phyloP scores from a whole-genome alignment of 2,113 vertebrate species.

The Vidua macroura region DNA sequence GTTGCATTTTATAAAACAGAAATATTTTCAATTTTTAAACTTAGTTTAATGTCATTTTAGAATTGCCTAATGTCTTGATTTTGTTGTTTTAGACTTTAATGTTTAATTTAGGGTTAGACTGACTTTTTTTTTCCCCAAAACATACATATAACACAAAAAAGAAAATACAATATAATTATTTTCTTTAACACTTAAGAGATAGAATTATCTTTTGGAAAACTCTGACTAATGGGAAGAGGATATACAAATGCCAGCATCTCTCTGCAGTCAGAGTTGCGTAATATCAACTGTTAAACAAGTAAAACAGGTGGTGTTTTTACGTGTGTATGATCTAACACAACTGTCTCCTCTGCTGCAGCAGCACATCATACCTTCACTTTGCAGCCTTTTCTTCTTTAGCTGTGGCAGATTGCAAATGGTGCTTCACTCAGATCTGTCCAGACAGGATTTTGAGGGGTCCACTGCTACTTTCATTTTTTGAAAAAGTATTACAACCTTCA shows the following conservation, averaged over 20 bases:
- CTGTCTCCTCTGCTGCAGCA: not conserved
- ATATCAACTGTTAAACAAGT: not conserved
- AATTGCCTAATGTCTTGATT: not conserved
- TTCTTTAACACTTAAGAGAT: not conserved
- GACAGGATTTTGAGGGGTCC: not conserved
- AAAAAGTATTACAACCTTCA: not conserved
- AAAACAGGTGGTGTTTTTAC: not conserved
- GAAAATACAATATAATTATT: not conserved
- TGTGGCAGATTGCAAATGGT: not conserved
- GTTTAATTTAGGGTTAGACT: not conserved
- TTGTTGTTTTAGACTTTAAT: not conserved
- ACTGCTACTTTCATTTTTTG: not conserved
- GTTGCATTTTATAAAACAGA: not conserved
- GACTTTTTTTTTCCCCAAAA: not conserved
- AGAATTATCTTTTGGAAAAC: not conserved
- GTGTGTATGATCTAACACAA: not conserved
- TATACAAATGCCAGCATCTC: accelerated
- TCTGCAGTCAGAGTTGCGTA: not conserved
- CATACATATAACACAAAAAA: not conserved
- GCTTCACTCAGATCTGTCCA: not conserved
- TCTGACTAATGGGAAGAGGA: not conserved
- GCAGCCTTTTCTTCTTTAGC: not conserved
- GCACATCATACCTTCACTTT: not conserved
- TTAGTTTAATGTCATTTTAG: not conserved
- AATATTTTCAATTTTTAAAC: not conserved